These are phyloP conservation scores for Beaufortia kweichowensis DNA, from an alignment of 2,113 vertebrate species.

Conservation along the genomic window DNA sequence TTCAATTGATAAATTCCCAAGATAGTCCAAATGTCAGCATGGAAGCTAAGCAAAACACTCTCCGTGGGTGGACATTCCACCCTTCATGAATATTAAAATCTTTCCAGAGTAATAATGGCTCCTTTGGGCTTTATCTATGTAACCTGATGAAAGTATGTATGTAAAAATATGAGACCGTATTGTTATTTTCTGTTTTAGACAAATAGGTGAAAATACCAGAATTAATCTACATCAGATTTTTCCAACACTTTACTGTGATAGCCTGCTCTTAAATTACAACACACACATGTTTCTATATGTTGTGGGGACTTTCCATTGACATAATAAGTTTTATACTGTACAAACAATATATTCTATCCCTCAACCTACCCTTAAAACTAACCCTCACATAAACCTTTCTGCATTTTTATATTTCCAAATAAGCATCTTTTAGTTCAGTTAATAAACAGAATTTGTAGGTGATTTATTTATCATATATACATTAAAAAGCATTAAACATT, in stretches of 20 bases:
- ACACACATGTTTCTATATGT: background rate
- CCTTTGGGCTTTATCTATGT: constrained; percentile 5
- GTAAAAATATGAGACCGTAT: background rate
- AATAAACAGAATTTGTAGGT: no score
- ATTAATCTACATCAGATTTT: background rate
- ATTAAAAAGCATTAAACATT: no score
- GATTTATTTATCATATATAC: no score
- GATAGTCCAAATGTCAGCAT: constrained; percentile 14
- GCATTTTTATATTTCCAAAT: no score
- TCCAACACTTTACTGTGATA: background rate
- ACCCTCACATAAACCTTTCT: no score
- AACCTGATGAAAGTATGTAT: constrained; percentile 27
- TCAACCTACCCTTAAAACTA: no score
- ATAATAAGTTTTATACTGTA: no score
- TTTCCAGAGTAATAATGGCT: constrained; percentile 13
- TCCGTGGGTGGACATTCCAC: constrained; percentile 10
- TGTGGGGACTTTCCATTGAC: no score
- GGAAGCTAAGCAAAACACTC: constrained; percentile 27
- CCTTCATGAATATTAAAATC: constrained; percentile 33
- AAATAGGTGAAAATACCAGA: background rate
- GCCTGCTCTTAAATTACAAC: background rate
- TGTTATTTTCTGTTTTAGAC: background rate
- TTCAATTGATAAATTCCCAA: background rate
- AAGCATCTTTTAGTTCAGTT: no score
- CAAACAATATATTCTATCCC: no score